Evolutionary conservation across 2,797 vertebrate genomes (phyloP).

Genomic region (Myoxocephalus aenaeus): DNA sequence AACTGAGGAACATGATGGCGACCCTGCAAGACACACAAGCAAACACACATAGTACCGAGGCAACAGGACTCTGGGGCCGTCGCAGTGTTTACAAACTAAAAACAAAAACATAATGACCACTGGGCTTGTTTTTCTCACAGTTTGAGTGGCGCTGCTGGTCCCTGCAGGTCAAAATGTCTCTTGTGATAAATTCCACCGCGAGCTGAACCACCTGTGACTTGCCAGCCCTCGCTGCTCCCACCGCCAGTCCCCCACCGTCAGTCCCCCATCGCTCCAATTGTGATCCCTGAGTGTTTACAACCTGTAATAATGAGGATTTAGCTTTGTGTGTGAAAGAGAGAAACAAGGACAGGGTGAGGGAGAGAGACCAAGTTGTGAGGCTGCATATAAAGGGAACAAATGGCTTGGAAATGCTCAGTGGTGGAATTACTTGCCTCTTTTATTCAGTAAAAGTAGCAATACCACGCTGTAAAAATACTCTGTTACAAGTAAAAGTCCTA

Average conservation of each 20-base stretch:
- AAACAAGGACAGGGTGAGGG: background rate
- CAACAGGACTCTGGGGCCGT: background rate
- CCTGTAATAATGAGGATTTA: constrained; percentile 39
- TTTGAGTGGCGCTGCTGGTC: constrained; percentile 54
- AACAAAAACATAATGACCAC: constrained; percentile 53
- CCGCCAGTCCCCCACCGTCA: constrained; percentile 24
- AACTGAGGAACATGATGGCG: background rate
- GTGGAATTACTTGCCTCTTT: background rate
- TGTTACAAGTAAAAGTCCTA: background rate
- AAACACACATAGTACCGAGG: background rate
- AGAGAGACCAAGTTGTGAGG: constrained; percentile 4
- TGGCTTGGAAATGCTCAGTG: constrained; percentile 1
- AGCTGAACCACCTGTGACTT: constrained; percentile 66
- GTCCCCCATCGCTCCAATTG: constrained; percentile 1
- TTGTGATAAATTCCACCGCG: constrained; percentile 46
- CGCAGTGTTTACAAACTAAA: constrained; percentile 29
- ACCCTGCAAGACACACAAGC: background rate
- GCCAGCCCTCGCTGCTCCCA: constrained; percentile 37
- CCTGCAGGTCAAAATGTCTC: constrained; percentile 65
- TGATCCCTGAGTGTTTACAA: constrained; percentile 58
- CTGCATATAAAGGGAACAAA: background rate
- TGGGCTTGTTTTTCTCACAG: constrained; percentile 82
- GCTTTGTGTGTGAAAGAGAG: background rate
- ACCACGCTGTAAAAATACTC: background rate
- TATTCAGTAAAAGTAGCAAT: background rate